Evolutionary conservation across 1,140 invertebrate genomes (phyloP), one percentile per base, ranked within the genome.

Genomic region (Drosophila arizonae): DNA sequence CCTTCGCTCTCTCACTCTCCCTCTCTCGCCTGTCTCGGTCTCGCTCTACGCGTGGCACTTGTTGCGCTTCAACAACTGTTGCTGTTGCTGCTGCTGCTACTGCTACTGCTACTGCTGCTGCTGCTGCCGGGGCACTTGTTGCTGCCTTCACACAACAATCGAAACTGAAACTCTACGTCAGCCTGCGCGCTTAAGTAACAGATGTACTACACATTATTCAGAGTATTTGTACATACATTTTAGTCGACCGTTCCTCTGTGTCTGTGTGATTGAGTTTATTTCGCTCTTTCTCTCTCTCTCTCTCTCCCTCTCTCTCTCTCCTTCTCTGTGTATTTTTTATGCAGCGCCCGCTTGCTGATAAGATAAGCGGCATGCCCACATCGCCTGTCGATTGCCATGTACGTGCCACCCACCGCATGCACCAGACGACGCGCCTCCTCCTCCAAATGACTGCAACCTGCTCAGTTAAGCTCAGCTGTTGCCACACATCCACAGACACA

Each of bases 131-230:
- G 45, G 79, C 84, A 87, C 82, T 87, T 87, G 82, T 87, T 88
- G 84, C 82, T 87, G 84, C 79, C 57, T 75, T 82, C 84, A 50
- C 82, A 79, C 79, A 82, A 73, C 79, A 86, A 87, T 68, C 76
- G 69, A 88, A 87, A 87, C 84, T 87, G 84, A 88, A 81, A 84
- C 81, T 69, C 75, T 88, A 79, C 72, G 70, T 61, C 72, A 58
- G 21, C 13, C 72, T 52, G 61, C 79, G 84, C 77, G 84, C 73
- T 80, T 81, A 88, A 87, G 84, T 87, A 87, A 80, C 84, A 88
- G 62, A 70, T 70, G 67, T 69, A 64, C 36, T 77, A 72, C 63
- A 62, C 46, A 62, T 63, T 71, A 46, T 60, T 57, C 39, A 69
- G 66, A 67, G 64, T 45, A 66, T 63, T 43, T 67, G 17, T 51